A percentile compares a stretch with the other conserved stretches of the same genome.
Conservation (phyloP, 2,797 vertebrate species). For the Hippoglossus hippoglossus region DNA sequence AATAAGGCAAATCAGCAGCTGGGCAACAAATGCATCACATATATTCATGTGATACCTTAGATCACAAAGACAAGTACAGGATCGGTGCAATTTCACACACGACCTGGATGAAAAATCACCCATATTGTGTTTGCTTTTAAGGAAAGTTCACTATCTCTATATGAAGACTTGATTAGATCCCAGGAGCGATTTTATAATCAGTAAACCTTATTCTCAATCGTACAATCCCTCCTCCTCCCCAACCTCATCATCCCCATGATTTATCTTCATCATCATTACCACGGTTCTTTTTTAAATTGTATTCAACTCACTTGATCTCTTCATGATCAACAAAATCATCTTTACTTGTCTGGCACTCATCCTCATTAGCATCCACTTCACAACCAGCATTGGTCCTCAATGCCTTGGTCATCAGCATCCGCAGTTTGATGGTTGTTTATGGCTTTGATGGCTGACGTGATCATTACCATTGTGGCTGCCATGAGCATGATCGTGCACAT, state of each 20-base stretch:
- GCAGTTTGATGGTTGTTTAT: not conserved
- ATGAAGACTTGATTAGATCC: not conserved
- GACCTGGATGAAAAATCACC: not conserved
- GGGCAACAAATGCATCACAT: too few relatives aligned
- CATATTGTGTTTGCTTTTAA: not conserved
- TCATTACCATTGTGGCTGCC: not conserved
- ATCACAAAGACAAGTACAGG: constrained; percentile 1
- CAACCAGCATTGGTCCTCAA: not conserved
- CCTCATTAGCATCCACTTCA: not conserved
- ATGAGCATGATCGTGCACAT: not conserved
- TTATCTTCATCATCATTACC: not conserved
- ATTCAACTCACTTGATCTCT: not conserved
- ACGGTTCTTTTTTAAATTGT: not conserved
- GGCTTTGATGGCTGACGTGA: not conserved
- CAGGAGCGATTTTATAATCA: not conserved
- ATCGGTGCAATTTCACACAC: not conserved
- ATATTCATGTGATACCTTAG: too few relatives aligned
- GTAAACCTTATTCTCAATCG: not conserved
- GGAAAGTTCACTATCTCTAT: not conserved
- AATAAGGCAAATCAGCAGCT: constrained; percentile 19
- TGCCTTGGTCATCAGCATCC: too few relatives aligned
- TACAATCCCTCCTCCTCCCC: not conserved
- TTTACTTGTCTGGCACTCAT: not conserved
- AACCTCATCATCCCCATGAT: not conserved
- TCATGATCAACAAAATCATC: not conserved